phyloP scores from a whole-genome alignment of 2,113 vertebrate genomes.

The Holacanthus passer region DNA sequence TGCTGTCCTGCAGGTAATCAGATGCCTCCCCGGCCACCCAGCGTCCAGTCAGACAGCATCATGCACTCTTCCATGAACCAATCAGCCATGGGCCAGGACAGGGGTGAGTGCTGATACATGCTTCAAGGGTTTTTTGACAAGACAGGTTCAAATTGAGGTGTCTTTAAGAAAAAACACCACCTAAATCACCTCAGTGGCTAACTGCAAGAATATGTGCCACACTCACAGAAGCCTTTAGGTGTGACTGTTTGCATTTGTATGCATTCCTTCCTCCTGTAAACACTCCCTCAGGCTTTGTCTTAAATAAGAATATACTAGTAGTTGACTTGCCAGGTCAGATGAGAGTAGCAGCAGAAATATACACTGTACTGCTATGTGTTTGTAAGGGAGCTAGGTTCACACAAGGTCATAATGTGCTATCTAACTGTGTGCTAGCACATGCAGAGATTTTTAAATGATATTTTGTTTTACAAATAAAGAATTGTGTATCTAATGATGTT shows the following conservation, averaged over 20 bases:
- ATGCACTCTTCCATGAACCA: conserved; percentile 97
- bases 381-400: conserved; percentile 21
- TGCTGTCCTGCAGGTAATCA: conserved; percentile 89
- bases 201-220: background rate
- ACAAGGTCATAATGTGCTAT: conserved; percentile 4
- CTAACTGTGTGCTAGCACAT: conserved; percentile 6
- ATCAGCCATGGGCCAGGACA: conserved; percentile 93
- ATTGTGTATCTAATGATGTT: conserved; percentile 7
- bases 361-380: conserved; percentile 1
- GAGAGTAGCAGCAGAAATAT: conserved; percentile 18
- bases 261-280: conserved; percentile 37
- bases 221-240: conserved; percentile 23
- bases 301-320: conserved; percentile 40
- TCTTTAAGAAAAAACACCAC: background rate
- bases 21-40: conserved; percentile 98
- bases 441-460: background rate
- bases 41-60: conserved; percentile 95
- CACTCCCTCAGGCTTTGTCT: conserved; percentile 27
- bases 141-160: background rate
- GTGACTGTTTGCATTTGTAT: conserved; percentile 42
- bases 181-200: background rate
- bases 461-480: background rate
- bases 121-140: background rate
- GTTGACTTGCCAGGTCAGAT: conserved; percentile 41
- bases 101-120: conserved; percentile 86